Percentiles rank a stretch among this genome's conserved stretches.
Conservation (phyloP, 2,113 vertebrate genomes). For the Theristicus caerulescens region DNA sequence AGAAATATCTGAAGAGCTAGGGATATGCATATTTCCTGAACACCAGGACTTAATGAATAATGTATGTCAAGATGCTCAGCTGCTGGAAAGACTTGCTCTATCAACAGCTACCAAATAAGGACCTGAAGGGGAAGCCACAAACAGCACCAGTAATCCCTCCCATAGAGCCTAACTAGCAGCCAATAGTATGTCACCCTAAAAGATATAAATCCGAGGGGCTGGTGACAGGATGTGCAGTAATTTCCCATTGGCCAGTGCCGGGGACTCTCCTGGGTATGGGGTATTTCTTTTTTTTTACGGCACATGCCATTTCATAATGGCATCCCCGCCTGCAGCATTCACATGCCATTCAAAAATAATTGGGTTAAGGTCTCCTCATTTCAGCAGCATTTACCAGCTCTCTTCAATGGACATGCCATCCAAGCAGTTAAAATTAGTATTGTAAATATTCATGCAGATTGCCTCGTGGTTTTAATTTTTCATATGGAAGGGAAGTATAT, state of each 20-base stretch:
- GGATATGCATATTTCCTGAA: conserved; percentile 79
- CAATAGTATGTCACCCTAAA: conserved; percentile 73
- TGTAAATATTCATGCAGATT: background rate
- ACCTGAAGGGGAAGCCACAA: conserved; percentile 79
- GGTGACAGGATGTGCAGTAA: background rate
- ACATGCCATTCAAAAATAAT: conserved; percentile 36
- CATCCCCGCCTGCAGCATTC: conserved; percentile 46
- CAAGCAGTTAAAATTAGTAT: background rate
- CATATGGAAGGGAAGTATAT: background rate
- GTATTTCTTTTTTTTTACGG: background rate
- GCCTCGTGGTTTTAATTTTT: background rate
- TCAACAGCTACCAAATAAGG: conserved; percentile 89
- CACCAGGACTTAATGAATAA: conserved; percentile 84
- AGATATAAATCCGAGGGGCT: conserved; percentile 40
- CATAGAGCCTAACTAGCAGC: conserved; percentile 69
- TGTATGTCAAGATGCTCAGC: conserved; percentile 86
- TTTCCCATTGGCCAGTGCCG: conserved; percentile 77
- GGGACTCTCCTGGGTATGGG: conserved; percentile 63
- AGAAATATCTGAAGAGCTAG: conserved; percentile 71
- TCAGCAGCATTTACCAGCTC: background rate
- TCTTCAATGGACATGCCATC: background rate
- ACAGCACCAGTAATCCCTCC: conserved; percentile 74
- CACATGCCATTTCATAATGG: conserved; percentile 70
- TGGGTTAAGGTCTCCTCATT: background rate
- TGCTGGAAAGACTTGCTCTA: conserved; percentile 79